Evolutionary conservation across 2,888 invertebrate genomes (phyloP), one percentile per base, ranked within the genome.

Genomic region (Gastracanthus pulcherrimus): DNA sequence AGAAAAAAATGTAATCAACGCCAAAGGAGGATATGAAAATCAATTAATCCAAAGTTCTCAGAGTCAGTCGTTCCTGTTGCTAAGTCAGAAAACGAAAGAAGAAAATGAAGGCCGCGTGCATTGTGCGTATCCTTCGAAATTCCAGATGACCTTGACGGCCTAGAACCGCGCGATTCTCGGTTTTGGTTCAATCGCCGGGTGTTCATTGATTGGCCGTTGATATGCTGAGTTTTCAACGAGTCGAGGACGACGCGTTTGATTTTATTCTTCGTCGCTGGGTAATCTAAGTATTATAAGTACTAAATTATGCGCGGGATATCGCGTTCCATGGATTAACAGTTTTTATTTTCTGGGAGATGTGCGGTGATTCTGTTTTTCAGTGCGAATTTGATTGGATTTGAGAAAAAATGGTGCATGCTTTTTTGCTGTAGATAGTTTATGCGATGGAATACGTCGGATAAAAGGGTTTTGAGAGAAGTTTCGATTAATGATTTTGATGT

Each of bases 171-270:
- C 6, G 51, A 38, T 55, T 38, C 55, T 41, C 23, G 31, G 2
- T 16, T 11, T 11, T 11, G n/a, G 72, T 31, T 31, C 16, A 13
- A 48, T 13, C 55, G 5, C 0, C 23, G 31, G 2, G 41, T 41
- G 41, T 16, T 5, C n/a, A 48, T 48, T 19, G 19, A 48, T 48
- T 48, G 45, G 45, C 45, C 13, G 48, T 13, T 45, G 13, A 19
- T 19, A 19, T 3, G 13, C 29, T 7, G 19, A 13, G n/a, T 48
- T 48, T 13, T 48, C 48, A 19, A 48, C n/a, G n/a, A 3, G 34
- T 26, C 75, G 75, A 75, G 75, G 75, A 75, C 51, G 23, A 36
- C 51, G n/a, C 64, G 60, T 74, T 45, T n/a, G n/a, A n/a, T n/a
- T n/a, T n/a, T 31, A 62, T 62, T 31, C 38, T 26, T 74, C 26